A percentile compares a stretch with the other conserved stretches of the same genome.
Conservation (phyloP, 53 echinoderm and acorn worm species). For the Stichopus horrens region DNA sequence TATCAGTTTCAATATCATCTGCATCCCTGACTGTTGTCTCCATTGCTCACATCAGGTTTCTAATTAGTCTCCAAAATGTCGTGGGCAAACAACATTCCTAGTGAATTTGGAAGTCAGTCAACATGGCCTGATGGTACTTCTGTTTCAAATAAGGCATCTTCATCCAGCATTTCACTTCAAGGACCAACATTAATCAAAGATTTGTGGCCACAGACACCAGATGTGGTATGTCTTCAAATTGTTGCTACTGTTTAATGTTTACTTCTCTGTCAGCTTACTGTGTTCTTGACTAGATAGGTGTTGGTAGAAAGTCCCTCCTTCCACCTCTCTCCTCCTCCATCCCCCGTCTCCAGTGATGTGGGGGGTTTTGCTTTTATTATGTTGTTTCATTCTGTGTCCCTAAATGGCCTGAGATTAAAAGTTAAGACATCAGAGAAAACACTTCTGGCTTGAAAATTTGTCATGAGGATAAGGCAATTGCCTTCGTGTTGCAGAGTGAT, state of each 20-base stretch:
- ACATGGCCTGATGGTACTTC: slow-evolving; percentile 89
- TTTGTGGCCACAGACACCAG: slow-evolving; percentile 74
- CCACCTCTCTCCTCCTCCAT: too few relatives aligned
- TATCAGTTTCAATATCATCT: too few relatives aligned
- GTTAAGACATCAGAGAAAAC: too few relatives aligned
- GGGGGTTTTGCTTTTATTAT: too few relatives aligned
- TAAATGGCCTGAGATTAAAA: too few relatives aligned
- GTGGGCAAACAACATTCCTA: slow-evolving; percentile 72
- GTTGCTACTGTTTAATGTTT: not conserved
- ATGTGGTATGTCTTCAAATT: slow-evolving; percentile 62
- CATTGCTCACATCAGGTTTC: too few relatives aligned
- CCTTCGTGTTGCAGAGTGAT: too few relatives aligned
- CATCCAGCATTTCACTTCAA: not conserved
- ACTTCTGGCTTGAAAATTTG: too few relatives aligned
- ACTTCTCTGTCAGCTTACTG: not conserved
- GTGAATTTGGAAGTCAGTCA: slow-evolving; percentile 81
- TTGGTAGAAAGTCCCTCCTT: not conserved
- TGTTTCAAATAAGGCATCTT: slow-evolving; percentile 25
- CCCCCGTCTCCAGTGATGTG: too few relatives aligned
- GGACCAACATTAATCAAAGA: slow-evolving; percentile 57
- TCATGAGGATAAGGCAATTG: too few relatives aligned
- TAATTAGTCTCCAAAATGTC: slow-evolving; percentile 53
- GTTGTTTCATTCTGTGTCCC: too few relatives aligned
- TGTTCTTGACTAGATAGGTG: not conserved
- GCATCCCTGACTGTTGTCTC: too few relatives aligned